Evolutionary conservation across 1,140 invertebrate species (phyloP), one percentile per base, ranked within the genome.

Genomic region (Idris sp.): DNA sequence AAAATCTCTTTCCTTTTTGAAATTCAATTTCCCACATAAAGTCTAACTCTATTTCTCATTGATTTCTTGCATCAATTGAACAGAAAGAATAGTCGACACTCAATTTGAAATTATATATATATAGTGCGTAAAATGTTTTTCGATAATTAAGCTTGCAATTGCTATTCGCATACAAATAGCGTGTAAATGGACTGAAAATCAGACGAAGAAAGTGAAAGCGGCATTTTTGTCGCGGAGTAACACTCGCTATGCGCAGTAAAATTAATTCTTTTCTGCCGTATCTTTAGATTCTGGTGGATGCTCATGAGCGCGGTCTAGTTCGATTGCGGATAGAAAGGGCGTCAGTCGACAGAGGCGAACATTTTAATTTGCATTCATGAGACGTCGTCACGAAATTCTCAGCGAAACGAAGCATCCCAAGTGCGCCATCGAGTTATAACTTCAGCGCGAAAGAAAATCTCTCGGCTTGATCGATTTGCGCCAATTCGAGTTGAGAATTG

Each of bases 281-380:
- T 78, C 62, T 72, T 65, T 58, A 61, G 48, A 77, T 77, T 77
- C 68, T 48, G 61, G 15, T 26, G 33, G 54, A 54, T 49, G 49
- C 44, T 77, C 75, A 73, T 77, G 73, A 73, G 46, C 46, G 62
- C 35, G 68, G 56, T 25, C 40, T 38, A 31, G 58, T 77, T 68
- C 40, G 62, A 73, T 43, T 56, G 67, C 18, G 72, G 46, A 44
- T 35, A 35, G 48, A 54, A 67, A 41, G 44, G 36, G 65, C 59
- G 35, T 13, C 31, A 31, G 38, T 28, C 49, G 40, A 62, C 44
- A 62, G 48, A 49, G 73, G 76, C 72, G 73, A 83, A 78, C 76
- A 79, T 82, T 84, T 84, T 84, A 82, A 83, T 83, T 83, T 83
- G 79, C 82, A 83, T 83, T 83, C 82, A 84, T 84, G 82, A 83